Evolutionary conservation across 2,113 vertebrate species (phyloP), one percentile per base, ranked within the genome.

Genomic region (Hyperopisus bebe): DNA sequence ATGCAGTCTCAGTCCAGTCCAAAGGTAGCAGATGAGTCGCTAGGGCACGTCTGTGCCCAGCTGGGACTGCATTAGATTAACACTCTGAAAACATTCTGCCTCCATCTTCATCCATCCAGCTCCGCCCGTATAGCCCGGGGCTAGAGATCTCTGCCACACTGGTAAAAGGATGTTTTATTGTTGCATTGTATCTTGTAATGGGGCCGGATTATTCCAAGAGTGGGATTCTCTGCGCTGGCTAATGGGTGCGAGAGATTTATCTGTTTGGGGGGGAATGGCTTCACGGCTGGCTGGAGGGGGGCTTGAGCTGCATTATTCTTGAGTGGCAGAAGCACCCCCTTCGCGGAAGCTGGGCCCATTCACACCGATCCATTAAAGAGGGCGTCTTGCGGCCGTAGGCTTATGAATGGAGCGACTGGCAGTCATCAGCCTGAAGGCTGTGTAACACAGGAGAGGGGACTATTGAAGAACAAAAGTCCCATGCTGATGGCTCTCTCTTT

Each of bases 221-320:
- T 13, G 24, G 82, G 21, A 46, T 84, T 84, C 82, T 80, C 82
- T 46, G 19, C 1, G 0, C 21, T 19, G 9, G 39, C 82, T 84
- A 84, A 84, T 84, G 44, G 82, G 42, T n/a, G 44, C 39, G 7
- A 39, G 82, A 84, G 82, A 84, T 83, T 83, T 83, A 83, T 83
- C 80, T 83, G 42, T 83, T 83, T 83, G 80, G 80, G 80, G 80
- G 80, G 70, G 70, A 21, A 84, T 47, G 44, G 42, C 44, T 84
- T 84, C 82, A 47, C 21, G 44, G 39, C 19, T 84, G 82, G 82
- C 39, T 84, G 82, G 42, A 47, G 82, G 80, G n/a, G 44, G 82
- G 42, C 21, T 84, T 47, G 44, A 7, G 9, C 42, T 46, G 31
- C 42, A 83, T 83, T 83, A 46, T 83, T 19, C 42, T 19, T 46